Evolutionary conservation across 2,797 vertebrate genomes (phyloP).

Genomic region (Acanthurus leucopareius): DNA sequence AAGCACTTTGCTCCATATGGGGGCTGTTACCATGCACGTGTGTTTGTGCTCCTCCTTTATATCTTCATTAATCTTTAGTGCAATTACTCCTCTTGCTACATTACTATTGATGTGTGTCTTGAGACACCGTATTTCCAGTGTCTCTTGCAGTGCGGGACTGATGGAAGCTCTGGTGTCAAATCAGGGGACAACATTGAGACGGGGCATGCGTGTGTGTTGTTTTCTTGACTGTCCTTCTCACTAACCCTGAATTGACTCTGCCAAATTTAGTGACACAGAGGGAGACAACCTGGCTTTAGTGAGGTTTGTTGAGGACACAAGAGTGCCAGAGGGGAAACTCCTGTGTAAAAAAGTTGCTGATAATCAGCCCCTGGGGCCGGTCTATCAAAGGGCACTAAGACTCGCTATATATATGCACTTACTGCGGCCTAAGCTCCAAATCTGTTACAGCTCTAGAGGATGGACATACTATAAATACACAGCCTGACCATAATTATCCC

Average conservation of each 20-base stretch:
- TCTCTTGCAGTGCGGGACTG: conserved; percentile 38
- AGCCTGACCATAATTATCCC: conserved; percentile 52
- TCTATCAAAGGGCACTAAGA: conserved; percentile 70
- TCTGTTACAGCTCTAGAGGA: conserved; percentile 73
- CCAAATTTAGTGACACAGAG: conserved; percentile 47
- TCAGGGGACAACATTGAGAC: conserved; percentile 42
- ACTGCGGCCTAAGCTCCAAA: conserved; percentile 75
- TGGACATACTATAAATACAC: conserved; percentile 76
- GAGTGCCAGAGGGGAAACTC: conserved; percentile 42
- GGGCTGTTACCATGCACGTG: conserved; percentile 54
- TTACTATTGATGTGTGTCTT: conserved; percentile 69
- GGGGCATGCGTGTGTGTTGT: conserved; percentile 7
- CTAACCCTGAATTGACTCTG: conserved; percentile 34
- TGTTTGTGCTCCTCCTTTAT: conserved; percentile 51
- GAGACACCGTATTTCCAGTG: conserved; percentile 51
- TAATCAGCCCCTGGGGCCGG: conserved; percentile 63
- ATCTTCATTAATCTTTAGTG: conserved; percentile 72
- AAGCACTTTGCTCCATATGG: conserved; percentile 69
- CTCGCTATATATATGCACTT: conserved; percentile 79
- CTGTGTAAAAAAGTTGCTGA: conserved; percentile 52
- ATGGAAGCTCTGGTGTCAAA: conserved; percentile 62
- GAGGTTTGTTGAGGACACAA: conserved; percentile 42
- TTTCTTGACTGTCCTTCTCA: conserved; percentile 32
- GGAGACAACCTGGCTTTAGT: conserved; percentile 17
- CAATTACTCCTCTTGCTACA: conserved; percentile 61